Evolutionary conservation across 2,888 invertebrate genomes (phyloP), one percentile per base, ranked within the genome.

Genomic region (Thysanoteuthis rhombus): DNA sequence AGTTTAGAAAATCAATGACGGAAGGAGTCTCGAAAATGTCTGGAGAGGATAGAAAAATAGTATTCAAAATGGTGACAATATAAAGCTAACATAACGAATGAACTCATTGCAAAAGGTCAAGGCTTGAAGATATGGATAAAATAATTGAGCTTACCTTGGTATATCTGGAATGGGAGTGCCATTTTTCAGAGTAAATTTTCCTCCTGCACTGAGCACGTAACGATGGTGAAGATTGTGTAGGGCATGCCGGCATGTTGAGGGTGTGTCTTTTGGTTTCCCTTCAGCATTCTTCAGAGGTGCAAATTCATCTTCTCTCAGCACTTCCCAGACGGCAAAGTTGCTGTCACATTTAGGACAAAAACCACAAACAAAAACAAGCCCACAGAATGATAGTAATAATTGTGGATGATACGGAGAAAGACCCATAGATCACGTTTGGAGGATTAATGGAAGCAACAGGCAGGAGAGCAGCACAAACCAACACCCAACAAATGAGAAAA

Each of bases 261-360:
- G 98, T 94, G 99, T 99, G 97, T 99, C 99, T 96, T 98, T 98
- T 89, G 98, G 98, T 0, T 98, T 98, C 0, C 98, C 97, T 96
- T 99, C 98, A 1, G 98, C 98, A 97, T 99, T 99, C 97, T 99
- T 99, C 95, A 99, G 97, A 0, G 99, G 99, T 95, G 99, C 99
- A 97, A 99, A 99, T 97, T 99, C 99, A 94, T 98, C 98, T 95
- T 98, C 98, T 92, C 99, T 98, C 0, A 98, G 98, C 97, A 99
- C 99, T 94, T 97, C 97, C 98, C 99, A 98, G 16, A 99, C 98
- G 28, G 98, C 99, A 96, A 99, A 96, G 93, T 95, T 96, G 95
- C 96, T 96, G 96, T 96, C 42, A 94, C 94, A 94, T 93, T 94
- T 32, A 92, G 89, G 92, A 92, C 89, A 89, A 93, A 93, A 91